Base-by-base conservation (phyloP, 2,888 invertebrate genomes). In the Baronia brevicornis region DNA sequence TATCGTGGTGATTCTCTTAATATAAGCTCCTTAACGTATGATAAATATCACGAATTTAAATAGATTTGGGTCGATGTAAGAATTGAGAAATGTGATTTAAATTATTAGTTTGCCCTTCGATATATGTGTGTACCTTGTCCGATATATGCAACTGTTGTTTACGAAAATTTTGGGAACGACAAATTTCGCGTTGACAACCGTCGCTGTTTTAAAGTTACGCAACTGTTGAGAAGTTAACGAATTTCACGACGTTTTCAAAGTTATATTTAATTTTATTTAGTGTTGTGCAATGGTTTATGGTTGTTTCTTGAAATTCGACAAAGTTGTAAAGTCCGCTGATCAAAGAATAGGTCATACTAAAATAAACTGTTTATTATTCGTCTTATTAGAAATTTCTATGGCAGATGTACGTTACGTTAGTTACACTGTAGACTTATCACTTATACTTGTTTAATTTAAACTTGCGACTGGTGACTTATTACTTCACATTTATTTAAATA, bases 341-440 rank as follows among this genome's bases (percentile, higher is more conserved):
- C 54, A 61, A 51, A 69, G 67, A 73, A 71, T 75, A 59, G 74
- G 75, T 75, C 77, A 70, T 43, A 43, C 63, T 58, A 60, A 73
- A 77, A 77, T 75, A 77, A 69, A 61, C 44, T 24, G 52, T 48
- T 50, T 72, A 71, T 69, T 69, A 65, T 68, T 63, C 54, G 64
- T 65, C 44, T 71, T 70, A 69, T 73, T 66, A 69, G 63, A 61
- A 73, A 65, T 65, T 64, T 58, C 56, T 60, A 52, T 54, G 46
- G 36, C 35, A 46, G 51, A 51, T 44, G 4, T 31, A 12, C 20
- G 18, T n/a, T 4, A 21, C 21, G 25, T 15, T 26, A 48, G 48
- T 53, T 46, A 51, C 48, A 47, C 34, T 51, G 44, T 67, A 62
- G 69, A 64, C 33, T 31, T 39, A 36, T 36, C 45, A 27, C 35